A percentile compares a stretch with the other conserved stretches of the same genome.
Evolutionary conservation across 2,888 invertebrate genomes (phyloP).

Genomic region (Herminia tarsipennalis): DNA sequence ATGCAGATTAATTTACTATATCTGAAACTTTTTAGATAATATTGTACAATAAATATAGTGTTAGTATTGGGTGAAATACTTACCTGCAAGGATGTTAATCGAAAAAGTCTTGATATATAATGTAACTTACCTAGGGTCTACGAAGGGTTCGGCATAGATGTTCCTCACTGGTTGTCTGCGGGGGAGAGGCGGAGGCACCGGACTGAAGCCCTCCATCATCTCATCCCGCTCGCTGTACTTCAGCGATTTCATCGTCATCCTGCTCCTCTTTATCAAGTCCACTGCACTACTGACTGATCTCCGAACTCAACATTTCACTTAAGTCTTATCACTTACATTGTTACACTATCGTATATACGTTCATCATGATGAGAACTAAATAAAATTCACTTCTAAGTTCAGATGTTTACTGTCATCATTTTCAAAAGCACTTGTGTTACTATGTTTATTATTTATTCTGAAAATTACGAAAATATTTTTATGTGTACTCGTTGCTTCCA

Average conservation of each 20-base stretch:
- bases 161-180: slow-evolving; percentile 87
- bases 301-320: slow-evolving; percentile 67
- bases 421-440: slow-evolving; percentile 31
- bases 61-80: slow-evolving; percentile 34
- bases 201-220: slow-evolving; percentile 84
- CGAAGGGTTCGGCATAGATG: slow-evolving; percentile 88
- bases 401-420: slow-evolving; percentile 47
- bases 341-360: slow-evolving; percentile 56
- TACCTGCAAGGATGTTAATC: slow-evolving; percentile 39
- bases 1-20: too few species aligned
- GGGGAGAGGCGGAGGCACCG: slow-evolving; percentile 87
- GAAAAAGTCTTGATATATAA: slow-evolving; percentile 17
- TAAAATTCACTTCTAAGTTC: slow-evolving; percentile 52
- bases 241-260: slow-evolving; percentile 88
- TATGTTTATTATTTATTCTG: slow-evolving; percentile 8
- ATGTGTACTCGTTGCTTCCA: slow-evolving; percentile 20
- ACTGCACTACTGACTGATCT: slow-evolving; percentile 72
- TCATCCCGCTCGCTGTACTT: slow-evolving; percentile 84
- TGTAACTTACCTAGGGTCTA: slow-evolving; percentile 84
- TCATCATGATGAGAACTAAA: slow-evolving; percentile 45
- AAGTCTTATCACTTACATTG: slow-evolving; percentile 74
- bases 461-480: slow-evolving; percentile 23
- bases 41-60: background rate
- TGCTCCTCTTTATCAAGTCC: slow-evolving; percentile 60
- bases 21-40: too few species aligned